Conservation (phyloP, 2,888 invertebrate genomes). For the Pimpla rufipes region DNA sequence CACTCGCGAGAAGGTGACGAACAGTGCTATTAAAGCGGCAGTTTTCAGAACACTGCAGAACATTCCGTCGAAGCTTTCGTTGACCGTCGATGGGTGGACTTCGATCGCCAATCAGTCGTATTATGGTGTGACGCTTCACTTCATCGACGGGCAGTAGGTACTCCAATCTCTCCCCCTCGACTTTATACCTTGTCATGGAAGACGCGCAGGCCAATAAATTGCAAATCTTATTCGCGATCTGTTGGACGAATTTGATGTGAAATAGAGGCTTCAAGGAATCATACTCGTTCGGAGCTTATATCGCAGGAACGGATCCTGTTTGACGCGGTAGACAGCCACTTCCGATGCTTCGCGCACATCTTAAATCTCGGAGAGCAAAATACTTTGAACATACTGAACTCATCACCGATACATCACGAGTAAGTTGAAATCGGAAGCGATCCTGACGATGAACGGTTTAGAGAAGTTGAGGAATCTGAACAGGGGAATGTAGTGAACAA, state of each 20-base stretch:
- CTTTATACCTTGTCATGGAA: constrained; percentile 59
- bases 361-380: constrained; percentile 57
- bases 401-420: neutral
- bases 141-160: constrained; percentile 63
- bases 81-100: too few species aligned
- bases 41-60: constrained; percentile 56
- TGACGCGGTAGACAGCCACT: constrained; percentile 25
- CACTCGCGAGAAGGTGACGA: constrained; percentile 40
- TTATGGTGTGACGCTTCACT: constrained; percentile 65
- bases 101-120: constrained; percentile 54
- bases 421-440: too few species aligned
- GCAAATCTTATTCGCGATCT: constrained; percentile 31
- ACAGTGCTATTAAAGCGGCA: constrained; percentile 51
- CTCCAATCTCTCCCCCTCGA: constrained; percentile 63
- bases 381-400: constrained; percentile 34
- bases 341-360: constrained; percentile 53
- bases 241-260: constrained; percentile 32
- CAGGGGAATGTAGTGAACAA: constrained; percentile 32
- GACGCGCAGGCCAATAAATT: constrained; percentile 58
- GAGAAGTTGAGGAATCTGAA: constrained; percentile 22
- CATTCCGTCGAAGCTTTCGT: constrained; percentile 62
- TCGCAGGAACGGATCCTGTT: constrained; percentile 18
- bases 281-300: constrained; percentile 23
- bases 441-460: too few species aligned
- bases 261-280: constrained; percentile 32